phyloP scores from a whole-genome alignment of 2,797 vertebrate species.

The Macrochelys suwanniensis region DNA sequence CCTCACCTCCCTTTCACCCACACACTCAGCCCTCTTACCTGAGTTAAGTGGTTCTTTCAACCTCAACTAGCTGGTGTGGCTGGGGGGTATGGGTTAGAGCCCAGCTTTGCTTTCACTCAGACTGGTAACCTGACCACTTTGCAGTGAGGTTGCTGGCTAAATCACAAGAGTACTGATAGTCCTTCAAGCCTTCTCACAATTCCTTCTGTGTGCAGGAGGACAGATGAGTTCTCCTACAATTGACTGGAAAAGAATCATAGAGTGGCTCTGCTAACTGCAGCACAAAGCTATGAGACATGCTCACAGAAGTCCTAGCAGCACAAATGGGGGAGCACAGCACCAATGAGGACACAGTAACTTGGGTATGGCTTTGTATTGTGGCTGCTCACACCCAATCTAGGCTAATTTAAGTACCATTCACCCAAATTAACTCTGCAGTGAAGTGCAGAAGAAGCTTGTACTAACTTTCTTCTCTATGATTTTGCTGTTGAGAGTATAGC shows the following conservation, averaged over 20 bases:
- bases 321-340: background rate
- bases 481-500: too few relatives aligned
- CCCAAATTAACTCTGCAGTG: background rate
- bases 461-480: constrained; percentile 89
- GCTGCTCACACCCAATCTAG: background rate
- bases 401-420: background rate
- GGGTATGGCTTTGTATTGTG: background rate
- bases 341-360: background rate
- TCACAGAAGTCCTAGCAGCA: background rate
- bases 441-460: constrained; percentile 84
- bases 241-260: background rate
- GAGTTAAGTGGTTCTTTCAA: background rate
- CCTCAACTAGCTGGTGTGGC: background rate
- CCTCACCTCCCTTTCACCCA: background rate
- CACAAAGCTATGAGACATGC: background rate
- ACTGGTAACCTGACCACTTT: background rate
- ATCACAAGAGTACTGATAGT: background rate
- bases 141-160: background rate
- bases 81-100: background rate
- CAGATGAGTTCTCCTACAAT: background rate
- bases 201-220: background rate
- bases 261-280: background rate
- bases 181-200: background rate
- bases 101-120: background rate
- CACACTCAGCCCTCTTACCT: background rate